A percentile compares a stretch with the other conserved stretches of the same genome.
phyloP scores from a whole-genome alignment of 2,888 invertebrate genomes.

The Iphiclides podalirius region DNA sequence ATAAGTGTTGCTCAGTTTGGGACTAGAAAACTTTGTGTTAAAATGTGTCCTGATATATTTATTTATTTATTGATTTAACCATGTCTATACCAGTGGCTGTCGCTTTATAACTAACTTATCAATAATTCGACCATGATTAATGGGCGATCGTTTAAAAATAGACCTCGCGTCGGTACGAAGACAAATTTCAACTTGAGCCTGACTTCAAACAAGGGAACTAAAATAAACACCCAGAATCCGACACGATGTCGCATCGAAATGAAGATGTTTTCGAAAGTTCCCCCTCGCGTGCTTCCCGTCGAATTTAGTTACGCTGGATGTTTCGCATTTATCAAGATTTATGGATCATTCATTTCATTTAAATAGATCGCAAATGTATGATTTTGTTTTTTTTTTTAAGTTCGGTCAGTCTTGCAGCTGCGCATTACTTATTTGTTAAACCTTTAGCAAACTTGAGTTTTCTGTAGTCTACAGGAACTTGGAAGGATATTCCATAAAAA shows the following conservation, averaged over 20 bases:
- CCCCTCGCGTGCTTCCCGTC: conserved; percentile 36
- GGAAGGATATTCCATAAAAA: too few species aligned
- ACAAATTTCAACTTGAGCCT: conserved; percentile 37
- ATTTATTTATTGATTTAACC: too few species aligned
- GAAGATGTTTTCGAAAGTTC: conserved; percentile 61
- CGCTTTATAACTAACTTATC: too few species aligned
- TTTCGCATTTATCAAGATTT: conserved; percentile 64
- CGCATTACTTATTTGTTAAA: too few species aligned
- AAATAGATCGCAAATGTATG: conserved; percentile 34
- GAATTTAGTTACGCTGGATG: conserved; percentile 48
- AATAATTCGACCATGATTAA: conserved; percentile 6
- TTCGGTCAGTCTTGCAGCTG: too few species aligned
- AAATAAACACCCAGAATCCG: conserved; percentile 49
- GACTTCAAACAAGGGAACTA: conserved; percentile 32
- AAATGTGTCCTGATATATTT: too few species aligned
- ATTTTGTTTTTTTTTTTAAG: conserved; percentile 23
- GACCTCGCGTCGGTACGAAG: conserved; percentile 24
- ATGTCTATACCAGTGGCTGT: too few species aligned
- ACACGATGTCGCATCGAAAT: conserved; percentile 51
- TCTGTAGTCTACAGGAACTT: too few species aligned
- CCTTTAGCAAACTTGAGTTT: too few species aligned
- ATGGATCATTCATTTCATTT: conserved; percentile 44
- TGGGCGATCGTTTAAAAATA: conserved; percentile 18
- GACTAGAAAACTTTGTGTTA: too few species aligned
- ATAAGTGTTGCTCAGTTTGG: too few species aligned